A percentile compares a stretch with the other conserved stretches of the same genome.
Evolutionary conservation across 2,113 vertebrate genomes (phyloP).

Genomic region (Thunnus maccoyii): DNA sequence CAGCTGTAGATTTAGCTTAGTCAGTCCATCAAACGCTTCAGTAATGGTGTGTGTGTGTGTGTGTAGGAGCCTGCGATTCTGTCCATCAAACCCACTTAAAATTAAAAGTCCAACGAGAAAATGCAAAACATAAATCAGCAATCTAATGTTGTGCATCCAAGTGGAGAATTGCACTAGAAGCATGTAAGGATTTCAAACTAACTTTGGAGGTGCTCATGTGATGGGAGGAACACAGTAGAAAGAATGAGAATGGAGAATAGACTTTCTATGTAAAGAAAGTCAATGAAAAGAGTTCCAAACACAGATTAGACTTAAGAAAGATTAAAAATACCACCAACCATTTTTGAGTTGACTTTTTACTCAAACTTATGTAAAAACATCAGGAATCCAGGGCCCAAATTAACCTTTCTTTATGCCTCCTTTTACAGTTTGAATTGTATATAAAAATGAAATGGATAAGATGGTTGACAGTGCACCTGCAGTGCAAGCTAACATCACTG

Average conservation of each 20-base stretch:
- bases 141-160: conserved; percentile 57
- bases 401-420: background rate
- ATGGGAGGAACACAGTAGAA: background rate
- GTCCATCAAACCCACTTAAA: conserved; percentile 51
- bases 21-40: conserved; percentile 38
- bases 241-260: background rate
- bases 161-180: conserved; percentile 41
- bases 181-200: conserved; percentile 39
- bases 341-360: background rate
- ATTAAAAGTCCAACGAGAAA: conserved; percentile 33
- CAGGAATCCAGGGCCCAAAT: background rate
- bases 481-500: background rate
- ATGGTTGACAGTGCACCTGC: background rate
- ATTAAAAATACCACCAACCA: no score
- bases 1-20: conserved; percentile 43
- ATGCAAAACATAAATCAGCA: conserved; percentile 52
- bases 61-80: conserved; percentile 25
- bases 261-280: background rate
- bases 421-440: background rate
- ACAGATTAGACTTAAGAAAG: background rate
- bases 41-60: conserved; percentile 2
- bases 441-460: background rate
- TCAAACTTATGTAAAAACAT: background rate
- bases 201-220: background rate
- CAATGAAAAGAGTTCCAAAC: background rate